Percentiles rank a stretch among this genome's conserved stretches.
Evolutionary conservation across 2,888 invertebrate genomes (phyloP).

Genomic region (Orthonychiurus folsomi): DNA sequence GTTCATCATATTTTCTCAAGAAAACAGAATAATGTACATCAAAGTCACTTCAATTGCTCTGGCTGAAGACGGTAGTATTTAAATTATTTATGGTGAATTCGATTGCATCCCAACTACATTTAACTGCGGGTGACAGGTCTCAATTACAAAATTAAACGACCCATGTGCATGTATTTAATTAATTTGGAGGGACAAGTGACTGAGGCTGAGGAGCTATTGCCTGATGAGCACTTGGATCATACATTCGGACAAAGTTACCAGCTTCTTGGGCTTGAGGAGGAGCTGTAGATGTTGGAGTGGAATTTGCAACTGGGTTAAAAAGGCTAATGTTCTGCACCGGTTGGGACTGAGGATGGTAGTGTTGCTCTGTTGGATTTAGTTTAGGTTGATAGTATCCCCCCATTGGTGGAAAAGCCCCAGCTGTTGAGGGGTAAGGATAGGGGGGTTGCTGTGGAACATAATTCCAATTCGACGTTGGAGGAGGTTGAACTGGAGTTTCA

Average conservation of each 20-base stretch:
- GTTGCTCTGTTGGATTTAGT: conserved; percentile 6
- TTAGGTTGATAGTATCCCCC: conserved; percentile 26
- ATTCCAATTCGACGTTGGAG: background rate
- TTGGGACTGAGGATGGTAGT: conserved; percentile 13
- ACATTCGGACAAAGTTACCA: conserved; percentile 34
- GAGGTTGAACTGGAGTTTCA: conserved; percentile 11
- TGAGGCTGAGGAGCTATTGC: conserved; percentile 3
- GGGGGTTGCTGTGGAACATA: conserved; percentile 3
- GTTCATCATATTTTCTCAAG: no score
- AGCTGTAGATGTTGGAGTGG: conserved; percentile 30
- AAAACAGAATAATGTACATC: no score
- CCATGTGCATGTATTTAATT: no score
- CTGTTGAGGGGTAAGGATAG: conserved; percentile 9
- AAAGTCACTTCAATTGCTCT: no score
- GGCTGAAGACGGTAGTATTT: no score
- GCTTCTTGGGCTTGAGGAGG: conserved; percentile 8
- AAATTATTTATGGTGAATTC: no score
- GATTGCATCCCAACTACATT: no score
- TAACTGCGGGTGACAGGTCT: no score
- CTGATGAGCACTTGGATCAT: conserved; percentile 32
- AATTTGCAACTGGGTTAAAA: conserved; percentile 39
- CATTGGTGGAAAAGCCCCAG: conserved; percentile 6
- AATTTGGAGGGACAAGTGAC: background rate
- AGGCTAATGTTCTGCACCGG: conserved; percentile 29
- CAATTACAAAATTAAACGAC: no score